Conservation (phyloP, 2,888 invertebrate genomes). For the Tenthredo notha region DNA sequence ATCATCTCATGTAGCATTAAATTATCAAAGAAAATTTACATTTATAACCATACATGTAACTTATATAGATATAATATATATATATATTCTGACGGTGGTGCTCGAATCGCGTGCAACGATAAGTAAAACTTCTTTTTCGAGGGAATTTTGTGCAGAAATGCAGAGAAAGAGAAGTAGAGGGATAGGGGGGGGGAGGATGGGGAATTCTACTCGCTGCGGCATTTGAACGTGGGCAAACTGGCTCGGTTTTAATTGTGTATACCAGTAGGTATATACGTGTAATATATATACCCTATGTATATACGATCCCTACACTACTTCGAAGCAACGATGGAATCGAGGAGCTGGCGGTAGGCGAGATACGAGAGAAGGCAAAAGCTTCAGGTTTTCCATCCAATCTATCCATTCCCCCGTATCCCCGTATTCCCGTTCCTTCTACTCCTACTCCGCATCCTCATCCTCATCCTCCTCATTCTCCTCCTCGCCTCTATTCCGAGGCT, state of each 20-base stretch:
- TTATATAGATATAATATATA: not conserved
- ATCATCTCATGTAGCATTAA: not conserved
- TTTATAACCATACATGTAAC: not conserved
- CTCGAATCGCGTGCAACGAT: not conserved
- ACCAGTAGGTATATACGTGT: not conserved
- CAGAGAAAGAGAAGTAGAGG: not conserved
- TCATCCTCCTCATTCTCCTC: slow-evolving; percentile 53
- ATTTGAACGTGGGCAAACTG: slow-evolving; percentile 40
- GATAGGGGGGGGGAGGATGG: not conserved
- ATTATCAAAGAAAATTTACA: not conserved
- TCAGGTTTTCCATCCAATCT: slow-evolving; percentile 73
- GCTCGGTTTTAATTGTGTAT: slow-evolving; percentile 48
- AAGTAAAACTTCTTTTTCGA: not conserved
- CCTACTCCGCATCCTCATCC: slow-evolving; percentile 56
- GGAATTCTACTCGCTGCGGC: not conserved
- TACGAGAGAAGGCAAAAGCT: slow-evolving; percentile 46
- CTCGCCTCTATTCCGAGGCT: slow-evolving; percentile 26
- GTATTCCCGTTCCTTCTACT: slow-evolving; percentile 50
- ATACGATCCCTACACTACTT: not conserved
- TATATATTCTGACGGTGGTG: not conserved
- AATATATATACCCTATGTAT: slow-evolving; percentile 1
- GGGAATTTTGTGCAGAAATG: not conserved
- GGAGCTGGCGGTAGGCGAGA: slow-evolving; percentile 34
- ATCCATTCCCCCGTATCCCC: slow-evolving; percentile 55
- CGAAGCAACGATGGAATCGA: slow-evolving; percentile 16